Evolutionary conservation across 1,140 invertebrate species (phyloP), one percentile per base, ranked within the genome.

Genomic region (Theocolax elegans): DNA sequence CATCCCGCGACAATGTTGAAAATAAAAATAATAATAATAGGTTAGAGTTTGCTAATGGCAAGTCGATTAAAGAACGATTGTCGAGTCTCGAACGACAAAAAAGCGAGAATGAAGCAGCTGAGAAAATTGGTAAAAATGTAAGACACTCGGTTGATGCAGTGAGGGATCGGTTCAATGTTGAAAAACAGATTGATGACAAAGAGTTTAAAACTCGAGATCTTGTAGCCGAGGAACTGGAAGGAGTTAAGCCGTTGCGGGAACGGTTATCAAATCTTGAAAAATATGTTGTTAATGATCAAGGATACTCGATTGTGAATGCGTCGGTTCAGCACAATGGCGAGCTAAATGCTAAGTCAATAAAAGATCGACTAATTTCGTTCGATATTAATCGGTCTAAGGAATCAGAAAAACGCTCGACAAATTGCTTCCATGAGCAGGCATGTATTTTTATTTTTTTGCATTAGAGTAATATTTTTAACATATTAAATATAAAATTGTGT

Each of bases 11-110:
- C 35, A 78, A 23, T 15, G 49, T 10, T 3, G 83, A 85, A 13
- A 69, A 29, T 13, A 79, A 82, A n/a, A 67, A 79, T 17, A 81
- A 79, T 65, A 87, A 77, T 86, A 84, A 83, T 87, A 59, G 87
- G 88, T 74, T 71, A 0, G 91, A 92, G 65, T 88, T 91, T 62
- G 79, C 84, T 2, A 89, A 89, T 51, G 84, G 89, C 48, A 90
- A 89, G 78, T 91, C 89, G 17, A 92, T 93, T 59, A 92, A 92
- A 77, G 91, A 93, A 74, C 87, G 91, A 72, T 79, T 93, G 17
- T 90, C 89, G 60, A 88, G 87, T 75, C 85, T 93, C 74, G 91
- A 91, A 77, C 90, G 88, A 74, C 80, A 86, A 44, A 83, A 85
- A 15, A 67, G 74, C 31, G 81, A 85, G 2, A 54, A 49, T 10